Evolutionary conservation across 2,113 vertebrate species (phyloP).

Genomic region (Aleadryas rufinucha): DNA sequence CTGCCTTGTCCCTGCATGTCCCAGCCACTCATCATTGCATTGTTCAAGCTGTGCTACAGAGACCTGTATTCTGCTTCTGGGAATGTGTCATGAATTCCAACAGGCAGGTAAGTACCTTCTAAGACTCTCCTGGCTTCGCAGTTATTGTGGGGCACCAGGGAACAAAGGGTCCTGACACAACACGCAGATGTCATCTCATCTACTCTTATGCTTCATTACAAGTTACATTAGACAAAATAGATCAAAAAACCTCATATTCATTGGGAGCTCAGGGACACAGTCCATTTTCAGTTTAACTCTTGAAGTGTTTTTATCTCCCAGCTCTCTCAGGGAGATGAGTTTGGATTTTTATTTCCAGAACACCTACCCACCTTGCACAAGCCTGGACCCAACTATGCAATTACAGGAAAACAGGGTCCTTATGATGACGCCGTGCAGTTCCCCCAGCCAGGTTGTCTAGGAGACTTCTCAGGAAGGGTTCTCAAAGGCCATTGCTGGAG

Average conservation of each 20-base stretch:
- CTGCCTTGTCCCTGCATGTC: background rate
- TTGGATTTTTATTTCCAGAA: background rate
- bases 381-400: rapidly evolving
- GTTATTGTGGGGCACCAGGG: background rate
- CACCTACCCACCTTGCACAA: background rate
- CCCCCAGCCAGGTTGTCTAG: background rate
- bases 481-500: background rate
- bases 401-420: background rate
- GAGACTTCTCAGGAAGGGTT: background rate
- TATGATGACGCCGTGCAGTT: background rate
- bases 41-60: background rate
- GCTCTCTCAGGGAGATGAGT: rapidly evolving
- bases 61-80: background rate
- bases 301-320: background rate
- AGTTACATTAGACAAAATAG: background rate
- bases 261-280: background rate
- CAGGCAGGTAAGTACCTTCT: background rate
- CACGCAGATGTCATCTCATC: rapidly evolving
- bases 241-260: rapidly evolving
- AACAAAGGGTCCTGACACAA: background rate
- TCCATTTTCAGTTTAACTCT: background rate
- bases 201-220: background rate
- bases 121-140: background rate
- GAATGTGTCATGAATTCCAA: rapidly evolving
- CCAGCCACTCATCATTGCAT: rapidly evolving